These are phyloP conservation scores for Scaptomyza reducta DNA, from an alignment of 2,888 invertebrate genomes.

Conservation along the genomic window DNA sequence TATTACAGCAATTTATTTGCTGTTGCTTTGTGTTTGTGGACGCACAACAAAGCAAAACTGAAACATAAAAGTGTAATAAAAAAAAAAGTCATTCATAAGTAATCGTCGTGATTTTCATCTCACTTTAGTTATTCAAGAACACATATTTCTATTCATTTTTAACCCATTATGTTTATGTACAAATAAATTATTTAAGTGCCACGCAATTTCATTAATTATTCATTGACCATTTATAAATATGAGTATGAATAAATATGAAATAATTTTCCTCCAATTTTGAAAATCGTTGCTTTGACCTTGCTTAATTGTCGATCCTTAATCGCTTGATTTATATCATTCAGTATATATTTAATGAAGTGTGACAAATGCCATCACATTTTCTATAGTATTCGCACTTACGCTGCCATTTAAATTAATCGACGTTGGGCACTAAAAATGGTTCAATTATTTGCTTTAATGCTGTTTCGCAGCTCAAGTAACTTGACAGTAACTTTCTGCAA, in stretches of 20 bases:
- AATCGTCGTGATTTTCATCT: neutral
- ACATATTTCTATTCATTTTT: neutral
- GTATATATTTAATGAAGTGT: conserved; percentile 43
- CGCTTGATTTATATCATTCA: conserved; percentile 31
- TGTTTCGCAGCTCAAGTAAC: conserved; percentile 14
- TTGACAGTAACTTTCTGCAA: conserved; percentile 11
- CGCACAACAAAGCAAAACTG: neutral
- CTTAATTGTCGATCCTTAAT: neutral
- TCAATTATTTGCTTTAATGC: neutral
- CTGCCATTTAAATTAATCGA: conserved; percentile 31
- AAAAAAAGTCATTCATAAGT: neutral
- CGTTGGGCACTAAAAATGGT: conserved; percentile 20
- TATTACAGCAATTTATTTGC: conserved; percentile 38
- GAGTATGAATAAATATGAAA: neutral
- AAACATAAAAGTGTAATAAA: neutral
- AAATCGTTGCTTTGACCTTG: neutral
- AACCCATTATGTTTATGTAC: neutral
- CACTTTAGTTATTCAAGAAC: neutral
- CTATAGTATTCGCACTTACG: conserved; percentile 17
- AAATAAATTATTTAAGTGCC: neutral
- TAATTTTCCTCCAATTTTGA: neutral
- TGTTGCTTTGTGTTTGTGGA: conserved; percentile 7
- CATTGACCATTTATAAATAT: neutral
- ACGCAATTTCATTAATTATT: no score
- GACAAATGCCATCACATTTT: conserved; percentile 29